Base-by-base conservation (phyloP, 2,797 vertebrate genomes). In the Trematomus bernacchii region DNA sequence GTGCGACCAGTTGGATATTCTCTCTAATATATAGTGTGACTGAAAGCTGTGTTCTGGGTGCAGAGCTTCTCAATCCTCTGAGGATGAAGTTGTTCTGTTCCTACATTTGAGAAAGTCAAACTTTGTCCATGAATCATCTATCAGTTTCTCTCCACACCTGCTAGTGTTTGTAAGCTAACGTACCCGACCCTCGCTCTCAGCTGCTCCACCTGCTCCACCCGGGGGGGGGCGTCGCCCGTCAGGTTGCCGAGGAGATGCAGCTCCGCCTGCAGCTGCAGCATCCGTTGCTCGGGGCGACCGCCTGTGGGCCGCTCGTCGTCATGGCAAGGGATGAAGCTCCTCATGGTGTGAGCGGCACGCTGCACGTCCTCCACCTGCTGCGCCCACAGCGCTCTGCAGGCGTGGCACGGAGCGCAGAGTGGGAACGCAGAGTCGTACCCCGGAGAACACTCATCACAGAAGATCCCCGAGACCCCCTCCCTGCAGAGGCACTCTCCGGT, bases 401-500 rank as follows among this genome's bases (percentile, higher is more conserved):
- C 64, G 53, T 97, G 97, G 65, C 97, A 98, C 4, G 40, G 89
- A 6, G 0, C 57, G 47, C 97, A 99, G 58, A 88, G 85, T 0
- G 97, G 96, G 78, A 97, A 98, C 18, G 77, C 71, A 9, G 86
- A 91, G 72, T 89, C 57, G 0, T 93, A 93, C 48, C 96, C 95
- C 0, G 83, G 87, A 44, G 89, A 52, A 0, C 97, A 97, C 48
- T 89, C 91, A 3, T 97, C 91, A 18, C 98, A 98, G 79, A 91
- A 91, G 47, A 91, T 91, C 42, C 97, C 95, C 0, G 80, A 88
- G 63, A 98, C 80, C 0, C 97, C 96, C 0, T 67, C 10, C 0
- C 88, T 94, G 63, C 97, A 98, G 55, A 79, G 85, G 48, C 97
- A 99, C 0, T 66, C 53, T 0, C 96, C 97, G 0, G 96, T 97